Evolutionary conservation across 2,888 invertebrate genomes (phyloP).

Genomic region (Synergus japonicus): DNA sequence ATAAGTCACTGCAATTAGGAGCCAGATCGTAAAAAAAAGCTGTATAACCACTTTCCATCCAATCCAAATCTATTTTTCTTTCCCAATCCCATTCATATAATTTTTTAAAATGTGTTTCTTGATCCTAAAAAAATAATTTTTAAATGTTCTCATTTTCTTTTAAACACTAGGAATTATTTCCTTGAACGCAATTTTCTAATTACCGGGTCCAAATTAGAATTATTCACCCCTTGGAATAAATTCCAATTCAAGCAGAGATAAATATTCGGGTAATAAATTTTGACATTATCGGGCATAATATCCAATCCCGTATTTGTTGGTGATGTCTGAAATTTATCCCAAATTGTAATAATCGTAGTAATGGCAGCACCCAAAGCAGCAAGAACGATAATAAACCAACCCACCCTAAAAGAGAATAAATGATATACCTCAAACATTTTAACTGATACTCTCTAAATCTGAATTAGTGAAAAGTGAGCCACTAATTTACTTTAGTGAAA

Average conservation of each 20-base stretch:
- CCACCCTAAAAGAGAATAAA: conserved; percentile 80
- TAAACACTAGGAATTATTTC: background rate
- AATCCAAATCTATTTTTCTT: background rate
- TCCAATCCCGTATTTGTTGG: conserved; percentile 88
- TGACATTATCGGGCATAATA: conserved; percentile 44
- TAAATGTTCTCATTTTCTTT: background rate
- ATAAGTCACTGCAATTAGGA: conserved; percentile 55
- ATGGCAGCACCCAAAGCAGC: conserved; percentile 85
- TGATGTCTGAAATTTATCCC: conserved; percentile 91
- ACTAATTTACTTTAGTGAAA: too few species aligned
- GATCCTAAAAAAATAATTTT: background rate
- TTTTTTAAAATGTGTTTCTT: conserved; percentile 27
- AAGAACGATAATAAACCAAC: conserved; percentile 88
- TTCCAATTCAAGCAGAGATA: conserved; percentile 60
- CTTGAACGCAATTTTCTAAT: background rate
- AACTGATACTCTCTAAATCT: too few species aligned
- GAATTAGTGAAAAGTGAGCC: too few species aligned
- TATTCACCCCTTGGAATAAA: background rate
- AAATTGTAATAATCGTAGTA: conserved; percentile 87
- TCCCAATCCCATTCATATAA: conserved; percentile 53
- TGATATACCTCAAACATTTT: background rate
- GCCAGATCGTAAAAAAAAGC: conserved; percentile 44
- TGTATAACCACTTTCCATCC: background rate
- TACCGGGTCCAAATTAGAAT: background rate
- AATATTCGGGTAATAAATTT: conserved; percentile 58